These are phyloP conservation scores for Spisula subtruncata DNA, from an alignment of 2,888 invertebrate genomes.

Conservation along the genomic window DNA sequence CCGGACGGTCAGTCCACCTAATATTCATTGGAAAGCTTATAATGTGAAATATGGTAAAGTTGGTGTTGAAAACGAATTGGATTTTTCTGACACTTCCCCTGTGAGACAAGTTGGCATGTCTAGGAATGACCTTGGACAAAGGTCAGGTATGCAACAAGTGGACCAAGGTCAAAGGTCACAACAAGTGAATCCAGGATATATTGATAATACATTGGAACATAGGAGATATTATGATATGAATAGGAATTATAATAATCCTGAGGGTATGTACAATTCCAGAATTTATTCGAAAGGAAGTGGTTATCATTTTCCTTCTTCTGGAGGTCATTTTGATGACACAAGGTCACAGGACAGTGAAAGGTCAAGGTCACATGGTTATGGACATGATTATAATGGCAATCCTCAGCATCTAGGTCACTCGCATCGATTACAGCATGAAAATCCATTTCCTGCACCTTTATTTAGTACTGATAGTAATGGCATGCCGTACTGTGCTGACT, in stretches of 20 bases:
- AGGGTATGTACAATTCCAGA: slow-evolving; percentile 18
- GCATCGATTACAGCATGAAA: slow-evolving; percentile 34
- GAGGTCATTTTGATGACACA: slow-evolving; percentile 35
- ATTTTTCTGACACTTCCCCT: slow-evolving; percentile 31
- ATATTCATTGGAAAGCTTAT: slow-evolving; percentile 60
- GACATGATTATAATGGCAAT: slow-evolving; percentile 45
- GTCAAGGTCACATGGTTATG: slow-evolving; percentile 45
- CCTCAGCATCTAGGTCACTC: slow-evolving; percentile 22
- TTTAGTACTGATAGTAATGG: slow-evolving; percentile 41
- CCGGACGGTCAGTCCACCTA: slow-evolving; percentile 24
- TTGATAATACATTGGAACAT: slow-evolving; percentile 48
- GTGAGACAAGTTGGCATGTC: slow-evolving; percentile 57
- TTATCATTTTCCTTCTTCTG: slow-evolving; percentile 44
- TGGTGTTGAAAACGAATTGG: slow-evolving; percentile 65
- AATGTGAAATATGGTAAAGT: slow-evolving; percentile 70
- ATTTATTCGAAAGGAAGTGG: slow-evolving; percentile 55
- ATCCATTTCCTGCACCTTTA: slow-evolving; percentile 39
- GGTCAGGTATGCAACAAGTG: slow-evolving; percentile 39
- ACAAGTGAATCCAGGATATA: slow-evolving; percentile 55
- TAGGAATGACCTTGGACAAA: slow-evolving; percentile 51
- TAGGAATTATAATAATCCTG: slow-evolving; percentile 36
- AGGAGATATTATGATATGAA: slow-evolving; percentile 48
- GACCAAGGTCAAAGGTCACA: slow-evolving; percentile 62
- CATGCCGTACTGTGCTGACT: slow-evolving; percentile 57
- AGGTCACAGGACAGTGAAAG: slow-evolving; percentile 37